Evolutionary conservation across 2,113 vertebrate species (phyloP).

Genomic region (Mellivora capensis): DNA sequence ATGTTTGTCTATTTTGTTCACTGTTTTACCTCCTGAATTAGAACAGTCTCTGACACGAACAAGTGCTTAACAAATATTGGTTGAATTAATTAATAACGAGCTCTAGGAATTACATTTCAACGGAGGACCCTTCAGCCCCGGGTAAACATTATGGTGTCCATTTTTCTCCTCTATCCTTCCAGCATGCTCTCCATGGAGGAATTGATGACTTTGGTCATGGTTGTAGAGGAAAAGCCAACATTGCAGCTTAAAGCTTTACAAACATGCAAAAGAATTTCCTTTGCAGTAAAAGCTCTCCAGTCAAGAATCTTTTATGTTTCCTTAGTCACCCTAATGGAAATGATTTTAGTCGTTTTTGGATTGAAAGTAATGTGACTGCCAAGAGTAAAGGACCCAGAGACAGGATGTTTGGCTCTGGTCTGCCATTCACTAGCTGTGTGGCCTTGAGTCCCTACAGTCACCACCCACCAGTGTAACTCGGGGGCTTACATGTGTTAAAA

Average conservation of each 20-base stretch:
- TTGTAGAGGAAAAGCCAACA: not conserved
- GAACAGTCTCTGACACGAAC: not conserved
- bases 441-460: not conserved
- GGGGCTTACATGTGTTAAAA: not conserved
- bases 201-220: not conserved
- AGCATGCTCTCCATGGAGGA: not conserved
- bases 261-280: not conserved
- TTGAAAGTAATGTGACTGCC: not conserved
- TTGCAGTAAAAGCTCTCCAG: not conserved
- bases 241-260: not conserved
- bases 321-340: constrained; percentile 7
- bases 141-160: not conserved
- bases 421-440: not conserved
- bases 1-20: not conserved
- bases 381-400: not conserved
- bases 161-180: not conserved
- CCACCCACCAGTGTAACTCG: not conserved
- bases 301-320: not conserved
- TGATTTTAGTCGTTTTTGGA: not conserved
- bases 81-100: not conserved
- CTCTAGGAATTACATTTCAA: not conserved
- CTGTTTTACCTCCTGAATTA: not conserved
- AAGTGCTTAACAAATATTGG: not conserved
- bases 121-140: not conserved
- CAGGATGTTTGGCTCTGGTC: not conserved